These are phyloP conservation scores for Nomada ferruginata DNA, from an alignment of 2,888 invertebrate species.

Conservation along the genomic window DNA sequence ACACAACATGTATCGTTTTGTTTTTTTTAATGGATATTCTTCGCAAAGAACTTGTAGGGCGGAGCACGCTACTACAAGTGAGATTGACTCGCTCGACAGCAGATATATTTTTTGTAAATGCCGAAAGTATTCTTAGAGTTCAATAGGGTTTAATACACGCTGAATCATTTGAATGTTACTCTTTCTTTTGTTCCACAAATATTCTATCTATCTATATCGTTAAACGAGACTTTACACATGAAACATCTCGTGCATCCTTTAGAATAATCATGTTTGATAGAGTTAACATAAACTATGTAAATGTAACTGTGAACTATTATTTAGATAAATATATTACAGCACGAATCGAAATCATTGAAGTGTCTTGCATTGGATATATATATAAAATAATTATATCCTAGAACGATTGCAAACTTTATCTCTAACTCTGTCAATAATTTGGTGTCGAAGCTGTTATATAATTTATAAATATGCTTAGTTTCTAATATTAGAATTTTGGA, in stretches of 20 bases:
- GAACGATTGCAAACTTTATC: conserved; percentile 31
- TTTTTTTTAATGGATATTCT: not conserved
- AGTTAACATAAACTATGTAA: conserved; percentile 41
- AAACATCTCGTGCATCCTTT: not conserved
- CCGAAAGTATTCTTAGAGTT: conserved; percentile 20
- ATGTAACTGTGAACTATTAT: conserved; percentile 51
- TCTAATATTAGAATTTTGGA: conserved; percentile 43
- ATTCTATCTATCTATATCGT: not conserved
- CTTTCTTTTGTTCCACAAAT: not conserved
- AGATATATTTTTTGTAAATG: conserved; percentile 34
- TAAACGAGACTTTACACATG: not conserved
- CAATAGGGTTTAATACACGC: conserved; percentile 6
- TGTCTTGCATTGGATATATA: conserved; percentile 8
- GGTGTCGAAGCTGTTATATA: conserved; percentile 43
- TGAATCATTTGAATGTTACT: conserved; percentile 28
- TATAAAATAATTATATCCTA: conserved; percentile 31
- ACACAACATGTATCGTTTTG: conserved; percentile 20
- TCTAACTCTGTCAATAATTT: conserved; percentile 33
- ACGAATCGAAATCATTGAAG: conserved; percentile 28
- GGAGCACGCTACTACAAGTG: conserved; percentile 13
- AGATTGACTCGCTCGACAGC: conserved; percentile 16
- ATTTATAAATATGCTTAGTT: conserved; percentile 45
- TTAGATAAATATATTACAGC: conserved; percentile 61
- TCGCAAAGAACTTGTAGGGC: not conserved
- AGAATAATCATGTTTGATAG: conserved; percentile 26